Evolutionary conservation across 2,888 invertebrate genomes (phyloP).

Genomic region (Cinara cedri): DNA sequence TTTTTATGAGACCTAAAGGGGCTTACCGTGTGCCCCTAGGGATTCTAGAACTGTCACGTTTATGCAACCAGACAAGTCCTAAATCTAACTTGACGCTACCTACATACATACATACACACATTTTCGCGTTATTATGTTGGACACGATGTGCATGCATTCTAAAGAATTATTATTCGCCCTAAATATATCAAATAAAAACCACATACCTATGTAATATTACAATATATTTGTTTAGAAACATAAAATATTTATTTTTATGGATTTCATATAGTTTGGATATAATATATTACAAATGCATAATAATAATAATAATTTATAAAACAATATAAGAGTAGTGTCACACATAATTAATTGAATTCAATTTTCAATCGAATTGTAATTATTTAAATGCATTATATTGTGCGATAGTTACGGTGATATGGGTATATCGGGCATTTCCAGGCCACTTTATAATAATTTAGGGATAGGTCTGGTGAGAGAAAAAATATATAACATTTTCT

Average conservation of each 20-base stretch:
- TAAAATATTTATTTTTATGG: not conserved
- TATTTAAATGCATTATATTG: too few relatives aligned
- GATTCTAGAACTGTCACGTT: constrained; percentile 48
- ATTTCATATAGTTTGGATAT: too few relatives aligned
- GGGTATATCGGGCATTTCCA: not conserved
- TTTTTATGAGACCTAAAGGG: constrained; percentile 40
- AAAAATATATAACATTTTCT: constrained; percentile 5
- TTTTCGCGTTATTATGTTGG: constrained; percentile 15
- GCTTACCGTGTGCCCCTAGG: constrained; percentile 33
- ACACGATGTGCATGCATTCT: not conserved
- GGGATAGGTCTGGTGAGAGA: not conserved
- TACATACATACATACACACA: constrained; percentile 1
- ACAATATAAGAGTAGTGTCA: too few relatives aligned
- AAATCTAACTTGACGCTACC: constrained; percentile 53
- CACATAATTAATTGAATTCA: too few relatives aligned
- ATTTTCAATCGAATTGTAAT: too few relatives aligned
- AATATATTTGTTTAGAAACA: not conserved
- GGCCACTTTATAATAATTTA: not conserved
- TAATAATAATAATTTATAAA: not conserved
- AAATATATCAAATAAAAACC: not conserved
- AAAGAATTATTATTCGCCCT: constrained; percentile 3
- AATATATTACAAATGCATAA: too few relatives aligned
- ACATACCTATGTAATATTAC: too few relatives aligned
- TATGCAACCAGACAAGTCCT: constrained; percentile 42
- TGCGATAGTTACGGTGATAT: too few relatives aligned